Base-by-base conservation (phyloP, 2,113 vertebrate species). In the Pyxicephalus adspersus region DNA sequence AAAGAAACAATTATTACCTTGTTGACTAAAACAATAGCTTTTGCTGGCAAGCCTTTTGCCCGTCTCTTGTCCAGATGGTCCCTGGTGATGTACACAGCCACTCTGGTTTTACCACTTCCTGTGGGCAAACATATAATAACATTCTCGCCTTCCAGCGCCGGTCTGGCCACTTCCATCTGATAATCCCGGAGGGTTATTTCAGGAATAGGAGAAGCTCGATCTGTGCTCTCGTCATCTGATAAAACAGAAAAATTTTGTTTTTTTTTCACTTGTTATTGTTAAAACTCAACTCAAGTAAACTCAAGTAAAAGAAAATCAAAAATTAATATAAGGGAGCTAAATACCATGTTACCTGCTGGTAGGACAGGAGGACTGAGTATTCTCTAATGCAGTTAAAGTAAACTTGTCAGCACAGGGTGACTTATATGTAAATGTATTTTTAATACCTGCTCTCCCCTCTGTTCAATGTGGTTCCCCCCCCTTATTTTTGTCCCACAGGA, bases 21-120 rank as follows among this genome's bases (percentile, higher is more conserved):
- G 89, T 99, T 98, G 81, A 98, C 97, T 86, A 99, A 93, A 29
- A 99, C 90, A 16, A 98, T 94, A 76, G 96, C 96, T 91, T 98
- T 99, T 84, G 93, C 94, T 19, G 83, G 78, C 55, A 89, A 80
- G 0, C 87, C 86, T 54, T 86, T 83, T 63, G 60, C 87, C 82
- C 26, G 92, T 87, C 90, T 94, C 86, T 87, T 83, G 84, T 96
- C 94, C 91, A 99, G 90, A 89, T 99, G 97, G 83, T 96, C 85
- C 86, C 93, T 94, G 64, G 96, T 93, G 89, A 99, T 92, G 84
- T 96, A 98, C 83, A 98, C 95, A 2, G 96, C 96, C 34, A 97
- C 95, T 86, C 96, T 92, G 83, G 97, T 99, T 93, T 99, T 99
- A 85, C 97, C 97, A 72, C 95, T 96, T 89, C 97, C 98, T 55